phyloP scores from a whole-genome alignment of 2,888 invertebrate genomes.

The Frankliniella fusca region DNA sequence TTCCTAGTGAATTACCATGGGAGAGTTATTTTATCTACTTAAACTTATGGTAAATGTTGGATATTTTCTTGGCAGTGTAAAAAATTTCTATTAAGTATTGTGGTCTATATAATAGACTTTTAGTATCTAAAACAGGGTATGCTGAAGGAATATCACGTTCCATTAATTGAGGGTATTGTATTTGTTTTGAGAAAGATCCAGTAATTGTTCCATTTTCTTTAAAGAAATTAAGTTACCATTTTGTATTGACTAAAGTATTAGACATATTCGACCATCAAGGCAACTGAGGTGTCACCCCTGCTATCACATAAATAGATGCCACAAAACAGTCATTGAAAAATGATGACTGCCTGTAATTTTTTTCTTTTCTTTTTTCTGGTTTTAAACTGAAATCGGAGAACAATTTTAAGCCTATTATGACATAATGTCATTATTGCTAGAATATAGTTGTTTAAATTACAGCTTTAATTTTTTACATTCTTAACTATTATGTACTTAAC shows the following conservation, averaged over 20 bases:
- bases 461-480: conserved; percentile 28
- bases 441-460: conserved; percentile 31
- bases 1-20: neutral
- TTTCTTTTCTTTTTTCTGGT: too few relatives aligned
- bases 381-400: too few relatives aligned
- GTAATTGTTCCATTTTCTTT: neutral
- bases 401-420: too few relatives aligned
- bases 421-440: too few relatives aligned
- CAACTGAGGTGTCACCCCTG: too few relatives aligned
- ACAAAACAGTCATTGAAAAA: too few relatives aligned
- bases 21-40: neutral
- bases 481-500: conserved; percentile 30
- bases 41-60: neutral
- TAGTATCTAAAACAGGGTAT: too few relatives aligned
- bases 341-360: too few relatives aligned
- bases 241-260: conserved; percentile 32
- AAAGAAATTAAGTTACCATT: conserved; percentile 30
- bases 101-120: too few relatives aligned
- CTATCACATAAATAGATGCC: too few relatives aligned
- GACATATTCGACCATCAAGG: neutral
- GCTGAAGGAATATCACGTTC: too few relatives aligned
- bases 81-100: neutral
- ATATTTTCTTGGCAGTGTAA: neutral
- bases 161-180: too few relatives aligned
- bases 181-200: neutral